A percentile compares a stretch with the other conserved stretches of the same genome.
phyloP scores from a whole-genome alignment of 2,113 vertebrate species.

The Nothocercus julius region DNA sequence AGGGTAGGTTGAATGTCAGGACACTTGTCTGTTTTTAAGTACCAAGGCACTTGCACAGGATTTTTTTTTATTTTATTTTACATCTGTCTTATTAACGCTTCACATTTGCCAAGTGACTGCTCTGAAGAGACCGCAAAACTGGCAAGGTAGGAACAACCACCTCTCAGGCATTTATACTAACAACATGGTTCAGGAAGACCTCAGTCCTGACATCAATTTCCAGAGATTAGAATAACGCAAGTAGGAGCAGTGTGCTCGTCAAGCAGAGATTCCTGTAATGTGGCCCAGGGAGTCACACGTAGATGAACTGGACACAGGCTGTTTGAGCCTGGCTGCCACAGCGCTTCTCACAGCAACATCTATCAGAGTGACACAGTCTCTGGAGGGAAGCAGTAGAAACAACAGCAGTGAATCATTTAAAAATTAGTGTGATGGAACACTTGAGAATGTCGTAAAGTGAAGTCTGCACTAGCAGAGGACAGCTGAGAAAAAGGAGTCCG shows the following conservation, averaged over 20 bases:
- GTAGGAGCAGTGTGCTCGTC: background rate
- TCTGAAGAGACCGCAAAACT: background rate
- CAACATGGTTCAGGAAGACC: background rate
- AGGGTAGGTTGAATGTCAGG: background rate
- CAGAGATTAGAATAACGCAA: background rate
- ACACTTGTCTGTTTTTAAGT: background rate
- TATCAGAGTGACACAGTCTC: constrained; percentile 3
- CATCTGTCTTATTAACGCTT: background rate
- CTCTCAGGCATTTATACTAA: background rate
- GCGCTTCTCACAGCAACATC: background rate
- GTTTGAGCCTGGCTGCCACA: background rate
- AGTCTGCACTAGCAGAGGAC: background rate
- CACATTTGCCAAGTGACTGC: background rate
- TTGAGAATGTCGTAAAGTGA: background rate
- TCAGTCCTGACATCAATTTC: background rate
- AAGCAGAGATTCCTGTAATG: background rate
- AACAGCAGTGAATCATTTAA: background rate
- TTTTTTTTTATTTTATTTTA: background rate
- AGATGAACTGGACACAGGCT: constrained; percentile 4
- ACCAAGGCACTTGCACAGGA: background rate
- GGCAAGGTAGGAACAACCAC: background rate
- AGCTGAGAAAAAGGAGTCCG: background rate
- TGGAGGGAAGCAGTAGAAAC: background rate
- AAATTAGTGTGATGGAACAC: constrained; percentile 33
- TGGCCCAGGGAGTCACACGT: background rate